A percentile compares a stretch with the other conserved stretches of the same genome.
Evolutionary conservation across 2,113 vertebrate species (phyloP).

Genomic region (Perognathus longimembris): DNA sequence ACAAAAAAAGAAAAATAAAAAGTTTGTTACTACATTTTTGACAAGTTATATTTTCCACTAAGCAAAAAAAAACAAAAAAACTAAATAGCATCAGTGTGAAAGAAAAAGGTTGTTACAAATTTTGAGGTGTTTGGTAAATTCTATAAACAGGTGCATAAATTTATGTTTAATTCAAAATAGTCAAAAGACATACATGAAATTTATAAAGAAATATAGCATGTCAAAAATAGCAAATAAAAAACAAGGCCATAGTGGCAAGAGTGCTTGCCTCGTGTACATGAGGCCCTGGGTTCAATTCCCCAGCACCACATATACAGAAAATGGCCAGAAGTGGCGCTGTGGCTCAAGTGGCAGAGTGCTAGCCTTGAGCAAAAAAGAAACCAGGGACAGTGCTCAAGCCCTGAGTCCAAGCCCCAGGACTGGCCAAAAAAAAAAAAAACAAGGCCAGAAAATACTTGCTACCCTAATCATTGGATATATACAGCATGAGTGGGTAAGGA

Average conservation of each 20-base stretch:
- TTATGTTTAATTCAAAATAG: constrained; percentile 59
- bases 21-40: not conserved
- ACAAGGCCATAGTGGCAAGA: no score
- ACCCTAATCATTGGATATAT: constrained; percentile 90
- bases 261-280: no score
- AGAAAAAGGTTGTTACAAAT: constrained; percentile 57
- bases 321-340: no score
- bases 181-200: constrained; percentile 52
- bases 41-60: constrained; percentile 51
- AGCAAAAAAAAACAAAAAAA: constrained; percentile 58
- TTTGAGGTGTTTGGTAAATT: constrained; percentile 50
- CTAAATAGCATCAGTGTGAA: constrained; percentile 56
- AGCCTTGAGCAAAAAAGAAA: no score
- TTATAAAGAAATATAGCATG: constrained; percentile 18
- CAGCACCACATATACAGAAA: no score
- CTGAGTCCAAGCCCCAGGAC: no score
- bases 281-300: no score
- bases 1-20: no score
- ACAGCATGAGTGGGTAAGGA: constrained; percentile 80
- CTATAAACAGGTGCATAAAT: constrained; percentile 48
- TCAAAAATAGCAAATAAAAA: constrained; percentile 63
- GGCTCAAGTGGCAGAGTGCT: no score
- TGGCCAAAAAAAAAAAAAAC: no score
- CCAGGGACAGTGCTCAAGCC: no score
- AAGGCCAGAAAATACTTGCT: constrained; percentile 70